Conservation (phyloP, 2,888 invertebrate genomes). For the Dorcus hopei region DNA sequence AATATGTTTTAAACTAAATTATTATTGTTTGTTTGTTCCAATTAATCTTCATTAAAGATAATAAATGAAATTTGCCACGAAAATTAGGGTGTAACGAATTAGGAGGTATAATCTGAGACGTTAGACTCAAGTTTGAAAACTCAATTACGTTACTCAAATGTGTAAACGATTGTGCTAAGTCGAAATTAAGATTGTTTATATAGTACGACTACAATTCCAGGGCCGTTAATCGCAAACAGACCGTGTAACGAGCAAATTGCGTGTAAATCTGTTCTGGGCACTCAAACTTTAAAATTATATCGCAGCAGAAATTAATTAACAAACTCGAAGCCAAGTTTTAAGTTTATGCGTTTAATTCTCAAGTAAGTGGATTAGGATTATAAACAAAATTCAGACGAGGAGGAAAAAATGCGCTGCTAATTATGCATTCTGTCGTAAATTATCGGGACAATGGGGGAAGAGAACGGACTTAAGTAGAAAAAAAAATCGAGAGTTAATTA, state of each 20-base stretch:
- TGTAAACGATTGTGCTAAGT: neutral
- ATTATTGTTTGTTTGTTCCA: no score
- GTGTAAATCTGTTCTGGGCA: slow-evolving; percentile 32
- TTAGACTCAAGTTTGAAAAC: no score
- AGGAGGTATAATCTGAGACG: no score
- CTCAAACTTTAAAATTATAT: slow-evolving; percentile 32
- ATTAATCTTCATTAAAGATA: no score
- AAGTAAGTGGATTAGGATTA: neutral
- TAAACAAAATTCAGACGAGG: neutral
- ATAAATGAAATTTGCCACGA: no score
- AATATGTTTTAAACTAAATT: no score
- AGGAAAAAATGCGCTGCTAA: neutral
- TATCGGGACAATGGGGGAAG: neutral
- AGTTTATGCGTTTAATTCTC: slow-evolving; percentile 19
- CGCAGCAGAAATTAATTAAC: slow-evolving; percentile 33
- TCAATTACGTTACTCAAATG: neutral
- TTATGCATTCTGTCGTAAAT: neutral
- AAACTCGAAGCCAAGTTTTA: slow-evolving; percentile 26
- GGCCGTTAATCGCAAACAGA: slow-evolving; percentile 29
- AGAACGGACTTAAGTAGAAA: no score
- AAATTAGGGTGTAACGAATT: no score
- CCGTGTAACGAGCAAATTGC: slow-evolving; percentile 32
- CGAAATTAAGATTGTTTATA: neutral
- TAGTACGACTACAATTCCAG: slow-evolving; percentile 12
- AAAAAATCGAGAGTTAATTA: neutral